phyloP scores from a whole-genome alignment of 2,888 invertebrate genomes.

The Polymixis flavicincta region DNA sequence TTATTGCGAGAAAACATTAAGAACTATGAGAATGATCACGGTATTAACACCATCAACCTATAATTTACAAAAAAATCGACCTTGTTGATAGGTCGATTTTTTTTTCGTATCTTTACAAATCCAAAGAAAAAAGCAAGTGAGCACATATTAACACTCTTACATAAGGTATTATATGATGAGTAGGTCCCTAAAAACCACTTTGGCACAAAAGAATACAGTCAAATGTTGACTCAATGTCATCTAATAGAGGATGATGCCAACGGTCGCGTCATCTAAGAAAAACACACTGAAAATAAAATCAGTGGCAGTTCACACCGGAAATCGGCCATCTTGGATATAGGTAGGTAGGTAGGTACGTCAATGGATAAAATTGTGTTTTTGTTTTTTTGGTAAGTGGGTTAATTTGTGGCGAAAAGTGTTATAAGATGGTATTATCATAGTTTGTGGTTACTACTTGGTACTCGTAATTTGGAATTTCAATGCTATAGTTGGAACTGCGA shows the following conservation, averaged over 20 bases:
- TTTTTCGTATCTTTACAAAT: no score
- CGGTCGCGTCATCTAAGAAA: conserved; percentile 62
- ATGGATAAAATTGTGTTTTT: conserved; percentile 41
- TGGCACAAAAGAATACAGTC: conserved; percentile 48
- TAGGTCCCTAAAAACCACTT: conserved; percentile 31
- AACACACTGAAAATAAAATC: conserved; percentile 76
- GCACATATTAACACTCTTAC: conserved; percentile 19
- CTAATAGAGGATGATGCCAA: conserved; percentile 62
- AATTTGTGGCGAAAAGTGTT: conserved; percentile 8
- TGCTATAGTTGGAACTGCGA: no score
- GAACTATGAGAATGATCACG: not conserved
- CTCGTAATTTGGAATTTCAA: no score
- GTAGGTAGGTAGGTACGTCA: conserved; percentile 57
- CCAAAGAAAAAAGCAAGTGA: conserved; percentile 6
- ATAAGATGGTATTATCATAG: not conserved
- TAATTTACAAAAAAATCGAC: conserved; percentile 8
- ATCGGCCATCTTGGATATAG: conserved; percentile 69
- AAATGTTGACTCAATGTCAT: conserved; percentile 63
- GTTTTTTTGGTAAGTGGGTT: conserved; percentile 44
- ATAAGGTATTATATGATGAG: conserved; percentile 2
- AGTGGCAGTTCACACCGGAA: conserved; percentile 71
- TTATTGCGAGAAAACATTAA: not conserved
- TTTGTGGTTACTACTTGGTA: not conserved
- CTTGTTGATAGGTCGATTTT: not conserved
- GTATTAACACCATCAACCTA: not conserved